Evolutionary conservation across 1,140 invertebrate genomes (phyloP).

Genomic region (Aphaenogaster ashmeadi): DNA sequence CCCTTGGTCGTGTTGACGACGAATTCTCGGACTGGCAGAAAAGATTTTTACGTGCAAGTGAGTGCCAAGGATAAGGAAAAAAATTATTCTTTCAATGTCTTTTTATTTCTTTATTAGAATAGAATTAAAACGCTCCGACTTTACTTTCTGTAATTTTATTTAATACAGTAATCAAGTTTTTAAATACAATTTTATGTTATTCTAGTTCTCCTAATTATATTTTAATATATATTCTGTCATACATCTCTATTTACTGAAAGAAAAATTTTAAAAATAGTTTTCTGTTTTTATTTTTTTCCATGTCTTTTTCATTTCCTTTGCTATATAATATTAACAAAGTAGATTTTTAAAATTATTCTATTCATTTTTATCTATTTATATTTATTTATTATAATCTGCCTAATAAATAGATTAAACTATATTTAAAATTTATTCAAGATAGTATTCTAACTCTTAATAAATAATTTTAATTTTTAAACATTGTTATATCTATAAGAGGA

Average conservation of each 20-base stretch:
- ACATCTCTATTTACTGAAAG: neutral
- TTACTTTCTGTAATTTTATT: neutral
- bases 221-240: neutral
- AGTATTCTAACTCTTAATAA: neutral
- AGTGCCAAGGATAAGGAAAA: neutral
- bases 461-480: conserved; percentile 7
- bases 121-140: neutral
- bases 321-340: neutral
- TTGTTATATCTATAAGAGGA: neutral
- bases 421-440: neutral
- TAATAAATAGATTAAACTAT: neutral
- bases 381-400: neutral
- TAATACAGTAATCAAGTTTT: neutral
- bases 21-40: conserved; percentile 61
- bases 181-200: neutral
- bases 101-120: neutral
- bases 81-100: neutral
- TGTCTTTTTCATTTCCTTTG: neutral
- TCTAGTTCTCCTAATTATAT: neutral
- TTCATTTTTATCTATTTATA: neutral
- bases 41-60: conserved; percentile 61
- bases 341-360: neutral
- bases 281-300: neutral
- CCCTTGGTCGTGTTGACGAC: conserved; percentile 71
- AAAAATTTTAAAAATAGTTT: neutral